Evolutionary conservation across 30 jellyfish, hydroid and myxozoan genomes (phyloP).

Genomic region (Cassiopea xamachana): DNA sequence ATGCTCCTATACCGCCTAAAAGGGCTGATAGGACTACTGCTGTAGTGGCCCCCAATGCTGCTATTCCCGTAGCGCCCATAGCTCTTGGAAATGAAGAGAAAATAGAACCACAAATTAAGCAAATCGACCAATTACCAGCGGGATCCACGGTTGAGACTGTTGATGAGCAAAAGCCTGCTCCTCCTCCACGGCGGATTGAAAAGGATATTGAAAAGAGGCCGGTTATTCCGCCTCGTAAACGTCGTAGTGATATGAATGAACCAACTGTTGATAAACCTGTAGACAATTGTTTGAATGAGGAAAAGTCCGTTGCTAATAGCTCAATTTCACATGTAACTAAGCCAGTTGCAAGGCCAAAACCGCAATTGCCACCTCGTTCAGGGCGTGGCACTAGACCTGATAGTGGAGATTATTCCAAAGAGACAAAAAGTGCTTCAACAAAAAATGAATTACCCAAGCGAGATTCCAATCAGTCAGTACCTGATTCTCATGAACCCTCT

Average conservation of each 20-base stretch:
- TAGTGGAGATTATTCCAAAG: background rate
- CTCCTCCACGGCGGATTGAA: slow-evolving; percentile 15
- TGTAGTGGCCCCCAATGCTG: background rate
- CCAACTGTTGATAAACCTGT: background rate
- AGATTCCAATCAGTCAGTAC: background rate
- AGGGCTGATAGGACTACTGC: background rate
- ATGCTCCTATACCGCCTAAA: slow-evolving; percentile 7
- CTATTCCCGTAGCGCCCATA: background rate
- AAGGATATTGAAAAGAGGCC: slow-evolving; percentile 2
- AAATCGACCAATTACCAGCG: background rate
- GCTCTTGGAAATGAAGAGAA: background rate
- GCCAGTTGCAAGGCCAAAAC: slow-evolving; percentile 59
- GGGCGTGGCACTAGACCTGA: slow-evolving; percentile 1
- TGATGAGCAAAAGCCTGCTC: slow-evolving; percentile 7
- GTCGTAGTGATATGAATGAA: slow-evolving; percentile 12
- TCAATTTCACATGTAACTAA: slow-evolving; percentile 34
- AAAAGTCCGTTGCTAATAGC: background rate
- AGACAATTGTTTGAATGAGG: background rate
- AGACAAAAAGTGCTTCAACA: background rate
- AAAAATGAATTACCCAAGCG: background rate
- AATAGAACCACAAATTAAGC: background rate
- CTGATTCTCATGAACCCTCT: background rate
- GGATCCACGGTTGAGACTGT: background rate
- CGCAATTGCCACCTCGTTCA: slow-evolving; percentile 66
- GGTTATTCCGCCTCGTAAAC: slow-evolving; percentile 33